Evolutionary conservation across 37 sponge, comb jelly and placozoan species (phyloP), one percentile per base, ranked within the genome.

Genomic region (Hexactinellida sp.): DNA sequence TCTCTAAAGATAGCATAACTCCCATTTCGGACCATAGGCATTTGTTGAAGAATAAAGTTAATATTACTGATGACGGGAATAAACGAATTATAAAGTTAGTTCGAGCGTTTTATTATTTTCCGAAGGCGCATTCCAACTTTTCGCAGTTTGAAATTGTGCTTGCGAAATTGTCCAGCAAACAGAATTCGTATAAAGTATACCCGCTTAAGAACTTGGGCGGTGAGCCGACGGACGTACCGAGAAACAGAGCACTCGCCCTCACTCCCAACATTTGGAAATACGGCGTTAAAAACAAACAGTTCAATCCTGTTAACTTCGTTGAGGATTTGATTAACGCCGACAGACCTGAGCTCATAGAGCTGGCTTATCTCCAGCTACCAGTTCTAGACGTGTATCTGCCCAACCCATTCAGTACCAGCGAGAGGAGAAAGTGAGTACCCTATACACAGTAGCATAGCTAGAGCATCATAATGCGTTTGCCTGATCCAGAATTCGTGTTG

Each of bases 261-360:
- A 63, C 76, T 32, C 76, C 76, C 32, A 63, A 63, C 34, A 63
- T 63, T n/a, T 63, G 76, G 76, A 63, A 63, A 23, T 63, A 63
- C 34, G 76, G 76, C 32, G 76, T 63, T 10, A 63, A 63, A n/a
- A 63, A 63, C 30, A 63, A 63, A 23, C 76, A 63, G 28, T 63
- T 63, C 34, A 28, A 32, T 23, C 25, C 76, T 63, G 3, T 23
- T 3, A 63, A 63, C 76, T 63, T 63, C 76, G 13, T 63, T 63
- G 13, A 28, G 3, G 76, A 63, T 63, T 63, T 63, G 30, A 63
- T 63, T 23, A 63, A 25, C 13, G 76, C 76, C 3, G 30, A 63
- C 34, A 63, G 76, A n/a, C 76, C 76, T 32, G 76, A 63, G 34
- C 13, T 63, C 1, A 63, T 63, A 25, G 76, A 63, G 13, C 21